These are phyloP conservation scores for Clepsis dumicolana DNA, from an alignment of 2,888 invertebrate genomes.

Conservation along the genomic window DNA sequence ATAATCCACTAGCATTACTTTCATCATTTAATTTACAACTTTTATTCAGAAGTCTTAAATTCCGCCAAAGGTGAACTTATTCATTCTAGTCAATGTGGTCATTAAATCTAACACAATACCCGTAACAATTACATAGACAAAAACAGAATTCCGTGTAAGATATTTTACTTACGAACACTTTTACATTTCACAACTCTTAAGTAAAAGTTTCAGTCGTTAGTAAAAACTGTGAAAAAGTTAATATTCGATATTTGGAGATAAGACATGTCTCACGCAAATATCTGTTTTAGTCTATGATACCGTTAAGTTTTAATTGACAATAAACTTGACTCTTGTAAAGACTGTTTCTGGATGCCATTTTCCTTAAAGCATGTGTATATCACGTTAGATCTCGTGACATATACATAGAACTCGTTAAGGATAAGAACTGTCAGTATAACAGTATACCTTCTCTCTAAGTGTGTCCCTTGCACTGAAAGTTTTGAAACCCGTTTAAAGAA, in stretches of 20 bases:
- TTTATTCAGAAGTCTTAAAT: not conserved
- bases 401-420: too few species aligned
- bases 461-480: too few species aligned
- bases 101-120: slow-evolving; percentile 17
- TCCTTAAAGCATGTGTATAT: not conserved
- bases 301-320: slow-evolving; percentile 7
- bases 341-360: slow-evolving; percentile 13
- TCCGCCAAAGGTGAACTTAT: not conserved
- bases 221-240: not conserved
- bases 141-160: slow-evolving; percentile 17
- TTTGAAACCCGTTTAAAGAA: too few species aligned
- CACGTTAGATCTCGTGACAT: not conserved
- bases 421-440: too few species aligned
- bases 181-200: not conserved
- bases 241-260: not conserved
- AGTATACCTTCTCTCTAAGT: too few species aligned
- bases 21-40: not conserved
- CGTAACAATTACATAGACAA: slow-evolving; percentile 15
- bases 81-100: slow-evolving; percentile 22
- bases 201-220: not conserved
- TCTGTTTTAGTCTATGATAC: slow-evolving; percentile 1
- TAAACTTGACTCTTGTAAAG: not conserved
- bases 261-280: not conserved
- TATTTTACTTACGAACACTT: not conserved
- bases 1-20: not conserved